These are phyloP conservation scores for Rhinolophus sinicus DNA, from an alignment of 2,113 vertebrate genomes.

Conservation along the genomic window DNA sequence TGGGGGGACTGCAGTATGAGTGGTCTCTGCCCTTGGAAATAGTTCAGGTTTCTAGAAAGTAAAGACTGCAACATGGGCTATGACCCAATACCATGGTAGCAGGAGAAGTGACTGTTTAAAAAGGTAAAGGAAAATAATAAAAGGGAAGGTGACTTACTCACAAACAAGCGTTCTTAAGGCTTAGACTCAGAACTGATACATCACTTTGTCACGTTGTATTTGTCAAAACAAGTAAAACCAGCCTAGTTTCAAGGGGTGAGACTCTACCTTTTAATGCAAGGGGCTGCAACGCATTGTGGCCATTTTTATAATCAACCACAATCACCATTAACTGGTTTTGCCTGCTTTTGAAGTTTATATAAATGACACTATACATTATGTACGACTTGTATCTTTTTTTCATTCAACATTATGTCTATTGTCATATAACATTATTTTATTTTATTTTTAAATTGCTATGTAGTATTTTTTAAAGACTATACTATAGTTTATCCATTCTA, in stretches of 20 bases:
- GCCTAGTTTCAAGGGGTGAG: background rate
- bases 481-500: background rate
- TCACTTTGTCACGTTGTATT: background rate
- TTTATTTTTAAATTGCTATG: background rate
- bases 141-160: background rate
- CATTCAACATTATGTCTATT: background rate
- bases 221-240: background rate
- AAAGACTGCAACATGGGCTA: background rate
- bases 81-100: no score
- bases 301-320: background rate
- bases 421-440: background rate
- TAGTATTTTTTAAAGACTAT: background rate
- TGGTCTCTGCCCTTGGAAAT: background rate
- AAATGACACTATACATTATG: background rate
- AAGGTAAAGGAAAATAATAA: background rate
- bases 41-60: background rate
- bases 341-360: background rate
- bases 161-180: background rate
- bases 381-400: background rate
- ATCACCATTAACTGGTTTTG: background rate
- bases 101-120: background rate
- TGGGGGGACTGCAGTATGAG: background rate
- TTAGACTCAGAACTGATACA: background rate
- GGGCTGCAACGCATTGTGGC: background rate
- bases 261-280: background rate